Percentiles rank a stretch among this genome's conserved stretches.
Conservation (phyloP, 2,113 vertebrate species). For the Canis aureus region DNA sequence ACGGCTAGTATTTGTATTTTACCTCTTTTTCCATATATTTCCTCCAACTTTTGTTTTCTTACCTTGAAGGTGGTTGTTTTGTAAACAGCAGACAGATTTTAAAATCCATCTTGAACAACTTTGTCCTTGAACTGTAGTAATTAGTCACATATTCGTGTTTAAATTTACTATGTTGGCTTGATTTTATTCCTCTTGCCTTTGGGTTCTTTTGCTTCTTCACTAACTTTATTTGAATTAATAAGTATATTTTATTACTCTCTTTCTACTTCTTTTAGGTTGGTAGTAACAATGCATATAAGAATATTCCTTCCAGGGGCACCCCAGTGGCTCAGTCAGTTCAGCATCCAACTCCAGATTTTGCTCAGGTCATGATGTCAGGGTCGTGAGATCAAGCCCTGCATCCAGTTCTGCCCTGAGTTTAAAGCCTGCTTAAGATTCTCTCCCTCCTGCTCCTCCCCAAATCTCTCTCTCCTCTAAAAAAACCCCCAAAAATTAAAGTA, state of each 20-base stretch:
- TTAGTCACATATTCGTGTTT: not conserved
- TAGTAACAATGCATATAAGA: not conserved
- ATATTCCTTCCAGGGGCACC: not conserved
- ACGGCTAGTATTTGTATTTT: not conserved
- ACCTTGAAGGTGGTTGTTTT: not conserved
- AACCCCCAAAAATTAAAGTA: no score
- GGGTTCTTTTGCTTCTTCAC: not conserved
- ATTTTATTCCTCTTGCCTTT: constrained; percentile 27
- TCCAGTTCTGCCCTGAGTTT: no score
- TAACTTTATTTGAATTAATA: constrained; percentile 18
- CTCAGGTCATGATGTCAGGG: not conserved
- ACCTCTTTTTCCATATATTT: not conserved
- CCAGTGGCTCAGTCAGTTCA: not conserved
- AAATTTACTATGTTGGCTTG: not conserved
- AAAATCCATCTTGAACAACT: not conserved
- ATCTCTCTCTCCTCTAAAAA: no score
- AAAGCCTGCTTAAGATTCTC: no score
- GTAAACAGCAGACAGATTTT: not conserved
- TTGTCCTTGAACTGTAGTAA: not conserved
- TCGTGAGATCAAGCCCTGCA: no score
- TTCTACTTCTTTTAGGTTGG: not conserved
- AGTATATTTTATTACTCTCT: not conserved
- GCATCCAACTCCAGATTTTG: not conserved
- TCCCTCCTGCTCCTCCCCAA: no score
- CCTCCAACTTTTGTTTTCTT: not conserved